Evolutionary conservation across 2,113 vertebrate genomes (phyloP).

Genomic region (Pterocles orientalis): DNA sequence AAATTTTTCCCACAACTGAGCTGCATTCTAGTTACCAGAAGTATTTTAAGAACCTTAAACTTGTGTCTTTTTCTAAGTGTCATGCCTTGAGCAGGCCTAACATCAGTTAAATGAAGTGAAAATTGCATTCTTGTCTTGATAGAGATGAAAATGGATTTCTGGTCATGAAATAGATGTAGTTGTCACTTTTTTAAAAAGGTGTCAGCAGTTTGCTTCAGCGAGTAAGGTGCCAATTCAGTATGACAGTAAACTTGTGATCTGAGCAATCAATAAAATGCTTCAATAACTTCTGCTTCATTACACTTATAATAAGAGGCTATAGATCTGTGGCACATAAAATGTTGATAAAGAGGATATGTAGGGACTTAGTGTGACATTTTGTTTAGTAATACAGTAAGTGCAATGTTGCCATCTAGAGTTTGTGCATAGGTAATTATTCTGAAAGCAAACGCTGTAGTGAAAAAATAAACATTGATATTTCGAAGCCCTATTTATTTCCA

Average conservation of each 20-base stretch:
- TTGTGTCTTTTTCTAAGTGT: slow-evolving; percentile 83
- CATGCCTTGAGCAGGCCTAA: slow-evolving; percentile 84
- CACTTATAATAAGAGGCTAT: slow-evolving; percentile 93
- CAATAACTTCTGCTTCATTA: slow-evolving; percentile 93
- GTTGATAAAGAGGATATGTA: slow-evolving; percentile 80
- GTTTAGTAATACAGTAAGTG: slow-evolving; percentile 75
- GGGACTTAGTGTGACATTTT: slow-evolving; percentile 68
- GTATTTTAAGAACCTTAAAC: slow-evolving; percentile 87
- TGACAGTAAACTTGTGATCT: slow-evolving; percentile 93
- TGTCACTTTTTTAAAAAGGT: slow-evolving; percentile 96
- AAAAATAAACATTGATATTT: slow-evolving; percentile 1
- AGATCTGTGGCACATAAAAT: slow-evolving; percentile 86
- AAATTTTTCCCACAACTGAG: slow-evolving; percentile 72
- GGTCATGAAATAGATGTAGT: slow-evolving; percentile 94
- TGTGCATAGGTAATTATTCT: slow-evolving; percentile 77
- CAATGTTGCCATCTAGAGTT: slow-evolving; percentile 94
- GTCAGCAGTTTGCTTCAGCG: slow-evolving; percentile 92
- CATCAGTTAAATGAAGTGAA: slow-evolving; percentile 96
- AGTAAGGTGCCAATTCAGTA: slow-evolving; percentile 91
- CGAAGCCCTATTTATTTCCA: slow-evolving; percentile 35
- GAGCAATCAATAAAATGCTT: slow-evolving; percentile 94
- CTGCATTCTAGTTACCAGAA: slow-evolving; percentile 75
- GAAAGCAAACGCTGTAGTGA: not conserved
- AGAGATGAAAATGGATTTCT: slow-evolving; percentile 97
- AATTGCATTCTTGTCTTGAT: slow-evolving; percentile 96